phyloP scores from a whole-genome alignment of 2,113 vertebrate species.

The Petromus typicus region DNA sequence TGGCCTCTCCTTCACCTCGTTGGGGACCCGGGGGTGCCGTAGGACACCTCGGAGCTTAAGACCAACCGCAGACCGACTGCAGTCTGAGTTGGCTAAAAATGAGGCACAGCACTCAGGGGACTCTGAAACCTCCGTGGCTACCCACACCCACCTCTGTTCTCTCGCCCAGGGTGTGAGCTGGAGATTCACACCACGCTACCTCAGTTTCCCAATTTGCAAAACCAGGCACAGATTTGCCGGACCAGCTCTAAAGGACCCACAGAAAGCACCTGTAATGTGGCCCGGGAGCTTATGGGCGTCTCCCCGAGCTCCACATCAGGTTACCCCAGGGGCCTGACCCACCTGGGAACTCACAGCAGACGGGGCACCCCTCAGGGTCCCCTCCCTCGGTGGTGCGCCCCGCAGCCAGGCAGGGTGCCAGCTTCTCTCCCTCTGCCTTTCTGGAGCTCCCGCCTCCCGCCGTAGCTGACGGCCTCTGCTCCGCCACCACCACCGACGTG shows the following conservation, averaged over 20 bases:
- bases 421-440: background rate
- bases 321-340: background rate
- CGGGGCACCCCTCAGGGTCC: background rate
- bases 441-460: background rate
- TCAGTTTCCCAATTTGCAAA: background rate
- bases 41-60: too few species aligned
- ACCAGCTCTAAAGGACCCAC: background rate
- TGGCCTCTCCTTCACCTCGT: background rate
- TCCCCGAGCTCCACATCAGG: background rate
- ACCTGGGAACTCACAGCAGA: accelerated
- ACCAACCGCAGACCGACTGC: accelerated
- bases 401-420: background rate
- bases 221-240: background rate
- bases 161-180: accelerated
- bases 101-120: too few species aligned
- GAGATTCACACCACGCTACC: background rate
- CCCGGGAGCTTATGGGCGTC: accelerated
- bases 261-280: accelerated
- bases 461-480: background rate
- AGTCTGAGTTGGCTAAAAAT: accelerated
- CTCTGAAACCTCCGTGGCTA: accelerated
- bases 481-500: background rate
- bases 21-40: accelerated
- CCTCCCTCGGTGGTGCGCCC: background rate
- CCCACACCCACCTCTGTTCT: background rate